Conservation (phyloP, 2,888 invertebrate species). For the Xylocampa areola region DNA sequence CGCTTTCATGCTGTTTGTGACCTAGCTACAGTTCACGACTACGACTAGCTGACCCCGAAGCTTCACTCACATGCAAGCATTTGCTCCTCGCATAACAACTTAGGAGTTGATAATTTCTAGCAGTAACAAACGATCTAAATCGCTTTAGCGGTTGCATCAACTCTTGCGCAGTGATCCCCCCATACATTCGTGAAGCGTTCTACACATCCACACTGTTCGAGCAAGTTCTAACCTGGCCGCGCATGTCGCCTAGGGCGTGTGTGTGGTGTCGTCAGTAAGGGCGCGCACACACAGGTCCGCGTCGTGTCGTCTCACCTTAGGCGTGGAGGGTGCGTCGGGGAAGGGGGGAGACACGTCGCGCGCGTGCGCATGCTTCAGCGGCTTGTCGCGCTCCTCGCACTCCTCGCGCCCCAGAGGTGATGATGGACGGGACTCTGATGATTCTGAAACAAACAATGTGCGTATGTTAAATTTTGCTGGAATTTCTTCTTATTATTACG, state of each 20-base stretch:
- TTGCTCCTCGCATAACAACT: conserved; percentile 24
- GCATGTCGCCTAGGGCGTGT: no score
- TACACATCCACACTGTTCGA: conserved; percentile 26
- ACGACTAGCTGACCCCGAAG: conserved; percentile 40
- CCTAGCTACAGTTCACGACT: conserved; percentile 15
- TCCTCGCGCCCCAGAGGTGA: conserved; percentile 43
- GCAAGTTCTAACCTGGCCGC: conserved; percentile 39
- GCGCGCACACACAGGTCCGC: conserved; percentile 4
- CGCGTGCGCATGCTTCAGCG: conserved; percentile 85
- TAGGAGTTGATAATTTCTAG: conserved; percentile 7
- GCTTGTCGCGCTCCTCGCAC: conserved; percentile 63
- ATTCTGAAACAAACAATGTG: conserved; percentile 27
- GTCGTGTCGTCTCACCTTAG: conserved; percentile 85
- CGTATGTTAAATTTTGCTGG: not conserved
- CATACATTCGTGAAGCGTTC: conserved; percentile 21
- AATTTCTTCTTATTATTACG: not conserved
- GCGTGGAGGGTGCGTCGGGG: conserved; percentile 91
- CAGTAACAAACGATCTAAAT: conserved; percentile 1
- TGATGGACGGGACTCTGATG: conserved; percentile 49
- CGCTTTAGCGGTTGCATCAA: conserved; percentile 11
- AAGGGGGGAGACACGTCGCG: conserved; percentile 87
- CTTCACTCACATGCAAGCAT: conserved; percentile 46
- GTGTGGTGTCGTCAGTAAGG: conserved; percentile 3
- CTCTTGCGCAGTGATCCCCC: conserved; percentile 17
- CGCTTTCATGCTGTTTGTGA: not conserved